Percentiles rank a stretch among this genome's conserved stretches.
Evolutionary conservation across 1,140 invertebrate genomes (phyloP).

Genomic region (Heliconius eleuchia): DNA sequence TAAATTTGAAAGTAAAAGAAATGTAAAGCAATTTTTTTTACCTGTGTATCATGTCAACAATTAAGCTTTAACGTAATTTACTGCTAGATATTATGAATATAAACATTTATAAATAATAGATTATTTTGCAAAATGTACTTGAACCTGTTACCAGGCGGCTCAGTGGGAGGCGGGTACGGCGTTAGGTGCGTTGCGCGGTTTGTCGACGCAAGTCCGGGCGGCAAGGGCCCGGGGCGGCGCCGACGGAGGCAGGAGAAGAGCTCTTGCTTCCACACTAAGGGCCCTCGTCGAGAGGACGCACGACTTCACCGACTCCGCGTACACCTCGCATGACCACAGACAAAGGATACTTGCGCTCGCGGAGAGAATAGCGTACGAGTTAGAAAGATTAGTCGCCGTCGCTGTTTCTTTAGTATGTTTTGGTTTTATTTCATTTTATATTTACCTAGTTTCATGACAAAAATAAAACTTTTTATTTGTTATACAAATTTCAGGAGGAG

Average conservation of each 20-base stretch:
- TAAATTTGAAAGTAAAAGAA: not conserved
- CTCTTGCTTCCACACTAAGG: constrained; percentile 92
- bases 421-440: constrained; percentile 10
- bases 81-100: not conserved
- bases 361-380: constrained; percentile 92
- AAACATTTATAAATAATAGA: not conserved
- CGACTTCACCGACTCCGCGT: constrained; percentile 99
- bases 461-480: not conserved
- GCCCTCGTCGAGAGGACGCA: constrained; percentile 96
- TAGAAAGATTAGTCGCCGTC: constrained; percentile 92
- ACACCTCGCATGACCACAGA: constrained; percentile 97
- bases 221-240: constrained; percentile 74
- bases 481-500: constrained; percentile 67
- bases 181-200: constrained; percentile 73
- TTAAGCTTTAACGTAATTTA: not conserved
- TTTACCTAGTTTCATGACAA: not conserved
- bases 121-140: not conserved
- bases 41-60: not conserved
- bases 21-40: not conserved
- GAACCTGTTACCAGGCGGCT: constrained; percentile 53
- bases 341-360: constrained; percentile 96
- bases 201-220: constrained; percentile 70
- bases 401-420: constrained; percentile 90
- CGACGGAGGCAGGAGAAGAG: constrained; percentile 85
- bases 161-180: constrained; percentile 77